phyloP scores from a whole-genome alignment of 1,140 invertebrate species.

The Nasonia giraulti region DNA sequence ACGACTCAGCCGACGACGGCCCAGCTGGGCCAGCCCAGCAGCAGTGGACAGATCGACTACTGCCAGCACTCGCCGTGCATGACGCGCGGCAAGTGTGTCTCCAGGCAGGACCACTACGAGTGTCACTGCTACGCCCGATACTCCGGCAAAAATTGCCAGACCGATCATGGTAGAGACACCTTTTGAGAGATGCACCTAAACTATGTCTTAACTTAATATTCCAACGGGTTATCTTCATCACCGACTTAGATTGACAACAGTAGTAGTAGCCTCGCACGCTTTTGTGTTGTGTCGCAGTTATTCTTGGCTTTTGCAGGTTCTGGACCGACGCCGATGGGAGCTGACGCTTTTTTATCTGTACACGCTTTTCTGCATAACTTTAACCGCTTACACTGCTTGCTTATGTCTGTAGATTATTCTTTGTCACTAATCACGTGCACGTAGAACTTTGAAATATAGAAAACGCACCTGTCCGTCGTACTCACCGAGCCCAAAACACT shows the following conservation, averaged over 20 bases:
- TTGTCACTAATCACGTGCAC: no score
- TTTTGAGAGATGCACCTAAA: background rate
- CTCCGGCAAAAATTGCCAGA: slow-evolving; percentile 88
- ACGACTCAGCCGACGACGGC: slow-evolving; percentile 30
- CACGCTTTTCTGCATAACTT: no score
- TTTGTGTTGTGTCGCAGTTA: background rate
- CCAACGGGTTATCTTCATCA: background rate
- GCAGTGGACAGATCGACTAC: slow-evolving; percentile 76
- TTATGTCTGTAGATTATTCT: no score
- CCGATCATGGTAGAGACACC: slow-evolving; percentile 77
- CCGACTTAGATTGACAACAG: background rate
- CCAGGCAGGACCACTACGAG: slow-evolving; percentile 82
- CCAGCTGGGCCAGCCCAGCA: slow-evolving; percentile 9
- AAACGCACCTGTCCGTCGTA: no score
- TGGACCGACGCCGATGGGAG: no score
- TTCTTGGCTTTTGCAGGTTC: no score
- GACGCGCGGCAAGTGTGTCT: slow-evolving; percentile 85
- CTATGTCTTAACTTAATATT: background rate
- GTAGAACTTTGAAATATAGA: no score
- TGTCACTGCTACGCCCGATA: slow-evolving; percentile 87
- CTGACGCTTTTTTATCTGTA: no score
- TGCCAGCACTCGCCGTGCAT: slow-evolving; percentile 88
- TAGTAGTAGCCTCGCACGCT: background rate
- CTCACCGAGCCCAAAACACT: no score
- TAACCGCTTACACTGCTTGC: no score